phyloP scores from a whole-genome alignment of 2,797 vertebrate species.

The Pangasius djambal region DNA sequence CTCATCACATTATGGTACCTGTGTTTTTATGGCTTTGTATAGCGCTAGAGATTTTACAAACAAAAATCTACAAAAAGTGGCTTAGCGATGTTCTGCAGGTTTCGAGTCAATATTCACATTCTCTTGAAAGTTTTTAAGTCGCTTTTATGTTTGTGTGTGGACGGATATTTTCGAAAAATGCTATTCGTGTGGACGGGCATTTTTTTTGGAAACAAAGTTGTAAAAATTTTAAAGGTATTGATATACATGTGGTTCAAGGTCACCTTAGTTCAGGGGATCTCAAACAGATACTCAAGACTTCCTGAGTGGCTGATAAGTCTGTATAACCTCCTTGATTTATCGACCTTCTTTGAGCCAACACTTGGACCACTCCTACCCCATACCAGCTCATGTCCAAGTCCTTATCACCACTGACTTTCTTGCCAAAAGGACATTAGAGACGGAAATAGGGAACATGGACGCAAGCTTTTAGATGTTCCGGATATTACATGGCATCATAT shows the following conservation, averaged over 20 bases:
- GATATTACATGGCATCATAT: not conserved
- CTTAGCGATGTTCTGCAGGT: too few relatives aligned
- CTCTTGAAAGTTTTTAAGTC: not conserved
- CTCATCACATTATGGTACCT: not conserved
- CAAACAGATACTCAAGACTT: not conserved
- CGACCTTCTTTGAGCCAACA: not conserved
- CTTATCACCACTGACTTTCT: slow-evolving; percentile 6
- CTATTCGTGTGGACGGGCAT: not conserved
- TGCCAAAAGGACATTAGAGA: slow-evolving; percentile 17
- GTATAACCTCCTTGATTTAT: not conserved
- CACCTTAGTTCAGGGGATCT: not conserved
- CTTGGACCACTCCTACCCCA: not conserved
- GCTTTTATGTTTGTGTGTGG: too few relatives aligned
- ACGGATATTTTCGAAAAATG: not conserved
- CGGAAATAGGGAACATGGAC: not conserved
- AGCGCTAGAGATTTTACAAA: not conserved
- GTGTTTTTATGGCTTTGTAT: not conserved
- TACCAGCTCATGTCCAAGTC: not conserved
- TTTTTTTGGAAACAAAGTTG: not conserved
- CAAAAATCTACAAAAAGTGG: too few relatives aligned
- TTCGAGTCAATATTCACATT: not conserved
- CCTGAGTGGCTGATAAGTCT: not conserved
- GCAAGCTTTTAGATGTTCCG: not conserved
- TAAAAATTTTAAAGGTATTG: not conserved
- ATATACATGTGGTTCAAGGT: not conserved